Conservation (phyloP, 2,888 invertebrate species). For the Sinotaia quadrata region DNA sequence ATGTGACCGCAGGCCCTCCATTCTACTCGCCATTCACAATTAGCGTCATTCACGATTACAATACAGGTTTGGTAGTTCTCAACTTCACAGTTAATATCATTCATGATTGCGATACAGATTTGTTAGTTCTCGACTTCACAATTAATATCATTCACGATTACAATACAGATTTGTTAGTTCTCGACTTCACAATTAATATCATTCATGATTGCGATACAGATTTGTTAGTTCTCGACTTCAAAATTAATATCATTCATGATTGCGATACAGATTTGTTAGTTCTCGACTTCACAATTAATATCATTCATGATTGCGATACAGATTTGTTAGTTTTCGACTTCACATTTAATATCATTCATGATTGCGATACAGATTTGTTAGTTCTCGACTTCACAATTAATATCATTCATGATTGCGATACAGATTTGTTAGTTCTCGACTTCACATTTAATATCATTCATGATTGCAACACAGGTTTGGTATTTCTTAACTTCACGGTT, state of each 20-base stretch:
- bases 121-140: background rate
- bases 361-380: background rate
- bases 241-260: background rate
- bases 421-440: no score
- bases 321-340: no score
- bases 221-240: background rate
- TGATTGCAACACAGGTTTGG: background rate
- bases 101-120: background rate
- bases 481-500: background rate
- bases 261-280: slow-evolving; percentile 34
- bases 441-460: background rate
- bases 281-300: background rate
- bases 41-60: slow-evolving; percentile 52
- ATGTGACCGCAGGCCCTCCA: slow-evolving; percentile 33
- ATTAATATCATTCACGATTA: background rate
- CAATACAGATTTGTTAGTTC: no score
- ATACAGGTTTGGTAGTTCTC: slow-evolving; percentile 34
- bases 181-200: background rate
- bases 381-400: background rate
- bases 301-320: background rate
- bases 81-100: background rate
- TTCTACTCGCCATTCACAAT: slow-evolving; percentile 50
- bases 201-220: background rate
- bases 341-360: background rate
- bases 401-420: background rate